Evolutionary conservation across 2,113 vertebrate species (phyloP).

Genomic region (Clarias magur): DNA sequence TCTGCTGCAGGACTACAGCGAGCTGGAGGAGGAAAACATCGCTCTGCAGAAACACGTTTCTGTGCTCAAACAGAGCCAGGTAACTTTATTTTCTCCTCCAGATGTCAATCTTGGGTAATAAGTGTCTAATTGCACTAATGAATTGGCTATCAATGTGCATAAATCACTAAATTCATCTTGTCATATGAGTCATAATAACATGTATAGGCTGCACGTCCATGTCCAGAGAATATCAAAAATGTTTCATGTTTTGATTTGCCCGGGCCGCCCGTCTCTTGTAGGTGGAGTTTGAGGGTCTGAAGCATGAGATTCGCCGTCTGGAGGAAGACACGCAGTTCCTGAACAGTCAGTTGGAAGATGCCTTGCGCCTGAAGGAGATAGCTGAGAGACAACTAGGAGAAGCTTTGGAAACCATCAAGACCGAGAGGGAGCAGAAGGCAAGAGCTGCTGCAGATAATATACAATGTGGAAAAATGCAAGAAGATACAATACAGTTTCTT

Average conservation of each 20-base stretch:
- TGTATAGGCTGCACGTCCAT: neutral
- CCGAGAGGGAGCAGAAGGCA: slow-evolving; percentile 91
- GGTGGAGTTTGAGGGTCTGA: slow-evolving; percentile 98
- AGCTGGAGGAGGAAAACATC: slow-evolving; percentile 98
- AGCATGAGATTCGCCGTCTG: slow-evolving; percentile 95
- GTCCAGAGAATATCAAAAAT: neutral
- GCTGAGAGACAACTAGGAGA: slow-evolving; percentile 92
- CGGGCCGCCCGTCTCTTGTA: slow-evolving; percentile 53
- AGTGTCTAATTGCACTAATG: neutral
- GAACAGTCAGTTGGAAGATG: slow-evolving; percentile 94
- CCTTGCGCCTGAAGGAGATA: slow-evolving; percentile 91
- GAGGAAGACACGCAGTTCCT: slow-evolving; percentile 94
- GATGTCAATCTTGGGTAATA: neutral
- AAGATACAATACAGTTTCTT: too few species aligned
- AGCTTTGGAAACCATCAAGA: slow-evolving; percentile 93
- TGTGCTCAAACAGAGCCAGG: slow-evolving; percentile 92
- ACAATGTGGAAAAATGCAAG: neutral
- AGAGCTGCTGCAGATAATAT: neutral
- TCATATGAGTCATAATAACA: neutral
- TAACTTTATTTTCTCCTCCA: slow-evolving; percentile 48
- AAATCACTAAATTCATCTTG: neutral
- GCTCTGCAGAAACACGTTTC: slow-evolving; percentile 97
- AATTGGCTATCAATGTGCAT: neutral
- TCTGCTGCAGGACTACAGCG: slow-evolving; percentile 92
- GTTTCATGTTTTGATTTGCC: neutral